Evolutionary conservation across 2,113 vertebrate genomes (phyloP).

Genomic region (Tyrannus savana): DNA sequence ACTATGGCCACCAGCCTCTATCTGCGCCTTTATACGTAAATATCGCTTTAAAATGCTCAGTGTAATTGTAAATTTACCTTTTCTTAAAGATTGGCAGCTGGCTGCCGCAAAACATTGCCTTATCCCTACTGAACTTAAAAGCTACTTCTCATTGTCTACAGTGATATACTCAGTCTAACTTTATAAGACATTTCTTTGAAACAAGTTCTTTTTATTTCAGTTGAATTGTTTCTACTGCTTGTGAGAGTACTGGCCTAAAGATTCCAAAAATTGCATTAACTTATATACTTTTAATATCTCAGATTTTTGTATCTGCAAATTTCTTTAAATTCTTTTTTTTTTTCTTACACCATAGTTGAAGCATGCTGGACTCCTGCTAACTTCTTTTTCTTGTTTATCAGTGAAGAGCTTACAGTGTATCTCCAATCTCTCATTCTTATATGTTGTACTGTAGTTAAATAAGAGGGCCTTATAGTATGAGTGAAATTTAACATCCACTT

Average conservation of each 20-base stretch:
- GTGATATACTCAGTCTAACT: not conserved
- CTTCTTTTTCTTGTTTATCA: not conserved
- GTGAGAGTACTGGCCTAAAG: not conserved
- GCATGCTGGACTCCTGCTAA: not conserved
- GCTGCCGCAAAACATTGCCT: not conserved
- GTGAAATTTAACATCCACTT: not conserved
- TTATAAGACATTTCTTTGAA: not conserved
- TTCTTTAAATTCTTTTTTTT: not conserved
- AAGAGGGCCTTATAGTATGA: not conserved
- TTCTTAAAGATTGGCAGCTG: not conserved
- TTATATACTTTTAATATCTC: not conserved
- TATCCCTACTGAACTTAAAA: not conserved
- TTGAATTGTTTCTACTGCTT: not conserved
- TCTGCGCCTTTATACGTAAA: not conserved
- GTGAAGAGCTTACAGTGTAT: not conserved
- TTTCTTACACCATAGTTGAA: not conserved
- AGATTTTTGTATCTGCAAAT: not conserved
- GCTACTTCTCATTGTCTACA: not conserved
- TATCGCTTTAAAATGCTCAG: not conserved
- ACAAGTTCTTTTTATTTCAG: not conserved
- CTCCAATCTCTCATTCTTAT: not conserved
- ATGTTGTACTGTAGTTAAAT: not conserved
- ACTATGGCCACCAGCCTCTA: not conserved
- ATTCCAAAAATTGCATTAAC: not conserved
- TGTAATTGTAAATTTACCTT: not conserved